Conservation (phyloP, 2,113 vertebrate species). For the Noctilio leporinus region DNA sequence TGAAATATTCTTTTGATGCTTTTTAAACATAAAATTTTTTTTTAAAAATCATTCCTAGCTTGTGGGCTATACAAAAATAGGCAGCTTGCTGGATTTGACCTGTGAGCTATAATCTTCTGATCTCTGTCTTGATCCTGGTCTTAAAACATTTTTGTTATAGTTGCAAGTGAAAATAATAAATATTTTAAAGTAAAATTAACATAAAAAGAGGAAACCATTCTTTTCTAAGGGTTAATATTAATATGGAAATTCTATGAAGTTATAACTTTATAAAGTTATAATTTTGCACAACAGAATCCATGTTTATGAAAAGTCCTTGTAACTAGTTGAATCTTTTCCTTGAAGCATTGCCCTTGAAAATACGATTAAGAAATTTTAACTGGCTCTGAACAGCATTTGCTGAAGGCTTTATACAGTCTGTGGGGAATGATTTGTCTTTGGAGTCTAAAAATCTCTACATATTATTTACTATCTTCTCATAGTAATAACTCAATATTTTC, state of each 20-base stretch:
- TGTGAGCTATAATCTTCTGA: neutral
- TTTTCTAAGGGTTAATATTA: neutral
- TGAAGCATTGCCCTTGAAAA: neutral
- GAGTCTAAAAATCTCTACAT: neutral
- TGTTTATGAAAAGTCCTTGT: neutral
- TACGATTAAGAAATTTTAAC: neutral
- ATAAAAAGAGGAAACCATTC: neutral
- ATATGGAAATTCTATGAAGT: neutral
- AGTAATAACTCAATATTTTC: neutral
- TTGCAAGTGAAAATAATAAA: neutral
- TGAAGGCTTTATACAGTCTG: neutral
- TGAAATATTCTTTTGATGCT: neutral
- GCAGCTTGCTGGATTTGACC: neutral
- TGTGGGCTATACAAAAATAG: neutral
- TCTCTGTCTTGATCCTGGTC: neutral
- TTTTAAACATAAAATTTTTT: neutral
- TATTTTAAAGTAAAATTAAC: neutral
- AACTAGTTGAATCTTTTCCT: neutral
- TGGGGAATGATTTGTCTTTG: neutral
- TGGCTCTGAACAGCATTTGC: neutral
- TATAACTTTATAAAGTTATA: neutral
- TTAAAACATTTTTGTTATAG: neutral
- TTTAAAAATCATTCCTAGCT: neutral
- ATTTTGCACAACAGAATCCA: neutral
- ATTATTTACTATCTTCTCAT: neutral